Percentiles rank a stretch among this genome's conserved stretches.
These are phyloP conservation scores for Aphelenchoides fujianensis DNA, from an alignment of 1,140 invertebrate genomes.

Conservation along the genomic window DNA sequence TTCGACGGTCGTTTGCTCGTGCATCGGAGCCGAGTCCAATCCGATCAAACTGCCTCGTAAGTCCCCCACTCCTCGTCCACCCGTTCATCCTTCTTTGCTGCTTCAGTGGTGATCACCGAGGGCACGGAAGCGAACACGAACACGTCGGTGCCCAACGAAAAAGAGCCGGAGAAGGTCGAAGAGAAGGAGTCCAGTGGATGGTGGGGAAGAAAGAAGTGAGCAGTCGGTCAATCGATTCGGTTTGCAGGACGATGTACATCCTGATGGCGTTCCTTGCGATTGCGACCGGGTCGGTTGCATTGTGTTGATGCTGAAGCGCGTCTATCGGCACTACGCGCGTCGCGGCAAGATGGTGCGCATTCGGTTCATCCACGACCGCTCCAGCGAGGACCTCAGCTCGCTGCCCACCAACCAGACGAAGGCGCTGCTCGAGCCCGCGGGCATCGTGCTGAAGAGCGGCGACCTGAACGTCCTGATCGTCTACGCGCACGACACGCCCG, in stretches of 20 bases:
- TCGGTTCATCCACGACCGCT: slow-evolving; percentile 6
- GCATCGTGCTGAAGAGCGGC: slow-evolving; percentile 5
- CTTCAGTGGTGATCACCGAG: too few species aligned
- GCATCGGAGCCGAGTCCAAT: slow-evolving; percentile 19
- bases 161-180: too few species aligned
- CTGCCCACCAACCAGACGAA: slow-evolving; percentile 9
- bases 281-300: too few species aligned
- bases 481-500: slow-evolving; percentile 53
- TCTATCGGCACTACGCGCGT: slow-evolving; percentile 9
- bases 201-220: too few species aligned
- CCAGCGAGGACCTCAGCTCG: neutral
- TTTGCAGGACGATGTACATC: too few species aligned
- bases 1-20: slow-evolving; percentile 54
- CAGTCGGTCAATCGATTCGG: too few species aligned
- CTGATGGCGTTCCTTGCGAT: too few species aligned
- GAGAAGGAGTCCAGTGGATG: too few species aligned
- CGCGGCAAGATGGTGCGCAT: neutral
- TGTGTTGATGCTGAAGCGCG: neutral
- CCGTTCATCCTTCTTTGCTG: too few species aligned
- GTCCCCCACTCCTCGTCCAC: too few species aligned
- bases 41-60: neutral
- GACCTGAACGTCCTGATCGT: slow-evolving; percentile 52
- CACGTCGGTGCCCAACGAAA: too few species aligned
- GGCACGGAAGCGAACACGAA: too few species aligned
- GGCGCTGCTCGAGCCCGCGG: slow-evolving; percentile 27